These are phyloP conservation scores for Rhinophrynus dorsalis DNA, from an alignment of 2,797 vertebrate genomes.

Conservation along the genomic window DNA sequence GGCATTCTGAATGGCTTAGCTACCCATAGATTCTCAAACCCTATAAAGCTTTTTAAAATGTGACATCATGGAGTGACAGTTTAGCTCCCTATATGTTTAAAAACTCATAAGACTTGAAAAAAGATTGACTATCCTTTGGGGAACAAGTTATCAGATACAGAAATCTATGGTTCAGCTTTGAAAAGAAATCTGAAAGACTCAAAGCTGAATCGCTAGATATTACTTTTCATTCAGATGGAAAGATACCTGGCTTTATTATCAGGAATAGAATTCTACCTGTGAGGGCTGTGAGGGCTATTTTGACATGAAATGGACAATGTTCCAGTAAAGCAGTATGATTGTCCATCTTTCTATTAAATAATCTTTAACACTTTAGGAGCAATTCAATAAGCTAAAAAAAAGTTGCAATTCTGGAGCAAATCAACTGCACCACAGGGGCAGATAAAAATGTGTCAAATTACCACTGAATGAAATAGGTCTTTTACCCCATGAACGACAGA, in stretches of 20 bases:
- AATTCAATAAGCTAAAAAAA: too few species aligned
- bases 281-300: background rate
- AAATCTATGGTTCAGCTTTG: slow-evolving; percentile 16
- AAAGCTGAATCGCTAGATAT: slow-evolving; percentile 18
- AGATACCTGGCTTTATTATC: background rate
- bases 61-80: slow-evolving; percentile 75
- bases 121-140: slow-evolving; percentile 23
- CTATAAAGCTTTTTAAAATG: slow-evolving; percentile 33
- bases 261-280: slow-evolving; percentile 3
- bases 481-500: too few species aligned
- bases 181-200: slow-evolving; percentile 14
- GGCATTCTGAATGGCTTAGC: slow-evolving; percentile 67
- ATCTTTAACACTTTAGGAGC: too few species aligned
- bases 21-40: slow-evolving; percentile 60
- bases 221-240: slow-evolving; percentile 20
- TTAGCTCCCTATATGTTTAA: slow-evolving; percentile 56
- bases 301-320: too few species aligned
- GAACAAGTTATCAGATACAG: slow-evolving; percentile 25
- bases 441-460: too few species aligned
- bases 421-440: too few species aligned
- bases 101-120: slow-evolving; percentile 18
- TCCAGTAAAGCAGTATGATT: too few species aligned
- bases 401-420: too few species aligned
- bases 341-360: too few species aligned
- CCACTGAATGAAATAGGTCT: too few species aligned